These are phyloP conservation scores for Megamerina dolium DNA, from an alignment of 2,888 invertebrate genomes.

Conservation along the genomic window DNA sequence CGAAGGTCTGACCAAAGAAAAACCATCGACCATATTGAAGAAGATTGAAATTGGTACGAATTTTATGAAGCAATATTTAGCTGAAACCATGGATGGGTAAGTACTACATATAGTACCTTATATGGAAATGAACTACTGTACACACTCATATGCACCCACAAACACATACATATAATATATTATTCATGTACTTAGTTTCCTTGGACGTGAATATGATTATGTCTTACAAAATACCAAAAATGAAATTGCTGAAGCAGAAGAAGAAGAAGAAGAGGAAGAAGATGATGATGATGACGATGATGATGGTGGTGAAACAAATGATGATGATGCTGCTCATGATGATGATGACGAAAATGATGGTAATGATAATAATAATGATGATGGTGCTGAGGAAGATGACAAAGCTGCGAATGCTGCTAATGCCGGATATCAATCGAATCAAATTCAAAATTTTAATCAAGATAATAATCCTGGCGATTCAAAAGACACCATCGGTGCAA, in stretches of 20 bases:
- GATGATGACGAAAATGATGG: conserved; percentile 21
- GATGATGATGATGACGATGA: conserved; percentile 14
- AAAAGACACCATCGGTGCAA: conserved; percentile 14
- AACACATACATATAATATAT: no score
- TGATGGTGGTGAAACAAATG: conserved; percentile 8
- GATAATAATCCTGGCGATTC: conserved; percentile 9
- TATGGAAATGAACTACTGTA: conserved; percentile 14
- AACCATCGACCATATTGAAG: conserved; percentile 46
- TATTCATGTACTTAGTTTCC: conserved; percentile 30
- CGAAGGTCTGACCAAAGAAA: conserved; percentile 40
- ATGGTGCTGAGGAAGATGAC: conserved; percentile 15
- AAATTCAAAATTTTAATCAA: no score
- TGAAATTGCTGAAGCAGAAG: conserved; percentile 38
- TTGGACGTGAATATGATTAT: conserved; percentile 44
- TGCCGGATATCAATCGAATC: conserved; percentile 16
- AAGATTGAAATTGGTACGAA: conserved; percentile 46
- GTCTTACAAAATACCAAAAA: conserved; percentile 23
- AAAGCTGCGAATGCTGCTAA: conserved; percentile 16
- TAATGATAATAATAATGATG: conserved; percentile 16
- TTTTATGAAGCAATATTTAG: conserved; percentile 43
- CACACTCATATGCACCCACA: no score
- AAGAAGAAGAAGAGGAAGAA: conserved; percentile 6
- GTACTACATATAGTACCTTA: conserved; percentile 10
- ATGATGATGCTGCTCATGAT: conserved; percentile 11
- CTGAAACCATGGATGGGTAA: conserved; percentile 47